Percentiles rank a stretch among this genome's conserved stretches.
Evolutionary conservation across 2,797 vertebrate species (phyloP).

Genomic region (Valencia hispanica): DNA sequence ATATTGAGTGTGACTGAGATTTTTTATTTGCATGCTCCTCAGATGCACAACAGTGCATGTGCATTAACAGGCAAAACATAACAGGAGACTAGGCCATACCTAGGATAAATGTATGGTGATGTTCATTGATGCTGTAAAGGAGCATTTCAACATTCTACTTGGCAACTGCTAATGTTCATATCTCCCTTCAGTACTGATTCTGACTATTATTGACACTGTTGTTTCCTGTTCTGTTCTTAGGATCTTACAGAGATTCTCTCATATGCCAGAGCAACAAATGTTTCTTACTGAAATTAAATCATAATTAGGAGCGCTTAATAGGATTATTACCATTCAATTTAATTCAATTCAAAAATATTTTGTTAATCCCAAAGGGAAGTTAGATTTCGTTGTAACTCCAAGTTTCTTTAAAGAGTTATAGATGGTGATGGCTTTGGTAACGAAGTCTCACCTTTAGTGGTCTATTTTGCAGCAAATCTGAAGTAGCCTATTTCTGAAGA

Average conservation of each 20-base stretch:
- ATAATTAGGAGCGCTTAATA: not conserved
- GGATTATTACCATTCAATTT: not conserved
- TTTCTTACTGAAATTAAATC: not conserved
- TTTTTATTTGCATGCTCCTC: not conserved
- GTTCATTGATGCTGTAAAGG: not conserved
- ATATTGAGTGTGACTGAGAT: conserved; percentile 10
- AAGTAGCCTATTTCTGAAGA: not conserved
- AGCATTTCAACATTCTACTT: not conserved
- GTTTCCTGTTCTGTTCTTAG: not conserved
- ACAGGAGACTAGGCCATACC: not conserved
- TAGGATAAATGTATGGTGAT: not conserved
- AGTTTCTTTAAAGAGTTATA: not conserved
- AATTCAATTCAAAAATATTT: not conserved
- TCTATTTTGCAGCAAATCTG: too few species aligned
- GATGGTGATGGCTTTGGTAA: not conserved
- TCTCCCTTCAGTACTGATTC: not conserved
- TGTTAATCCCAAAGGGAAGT: not conserved
- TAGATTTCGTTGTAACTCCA: not conserved
- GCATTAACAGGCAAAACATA: not conserved
- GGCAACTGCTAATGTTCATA: not conserved
- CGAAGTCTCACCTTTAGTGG: too few species aligned
- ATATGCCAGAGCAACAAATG: not conserved
- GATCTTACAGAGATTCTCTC: not conserved
- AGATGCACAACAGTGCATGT: conserved; percentile 2
- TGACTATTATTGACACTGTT: not conserved